phyloP scores from a whole-genome alignment of 2,797 vertebrate genomes.

The Myotis vivesi region DNA sequence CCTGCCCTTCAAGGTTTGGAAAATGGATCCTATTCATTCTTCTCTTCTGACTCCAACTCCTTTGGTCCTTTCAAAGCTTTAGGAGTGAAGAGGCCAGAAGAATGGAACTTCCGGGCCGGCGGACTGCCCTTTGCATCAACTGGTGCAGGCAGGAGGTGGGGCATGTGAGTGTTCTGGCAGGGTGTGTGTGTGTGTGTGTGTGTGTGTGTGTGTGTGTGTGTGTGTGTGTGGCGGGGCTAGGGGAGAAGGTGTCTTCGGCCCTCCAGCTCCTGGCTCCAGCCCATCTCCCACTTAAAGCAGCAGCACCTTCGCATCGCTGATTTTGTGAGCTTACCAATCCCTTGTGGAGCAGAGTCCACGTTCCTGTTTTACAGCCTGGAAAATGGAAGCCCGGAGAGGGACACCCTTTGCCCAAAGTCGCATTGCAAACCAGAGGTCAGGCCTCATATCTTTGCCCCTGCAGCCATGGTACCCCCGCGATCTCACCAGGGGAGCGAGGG shows the following conservation, averaged over 20 bases:
- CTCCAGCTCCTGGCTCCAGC: not conserved
- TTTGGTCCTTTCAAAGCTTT: not conserved
- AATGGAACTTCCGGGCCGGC: not conserved
- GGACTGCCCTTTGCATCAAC: not conserved
- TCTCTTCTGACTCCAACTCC: not conserved
- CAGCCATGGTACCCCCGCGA: fast-evolving
- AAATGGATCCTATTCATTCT: not conserved
- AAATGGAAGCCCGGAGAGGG: not conserved
- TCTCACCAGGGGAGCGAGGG: fast-evolving
- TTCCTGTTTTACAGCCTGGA: not conserved
- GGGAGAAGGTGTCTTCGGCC: not conserved
- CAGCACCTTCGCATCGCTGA: not conserved
- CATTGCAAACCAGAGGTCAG: not conserved
- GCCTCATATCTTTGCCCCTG: not conserved
- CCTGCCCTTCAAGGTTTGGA: not conserved
- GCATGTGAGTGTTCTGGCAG: not conserved
- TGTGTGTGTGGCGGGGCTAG: no score
- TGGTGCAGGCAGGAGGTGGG: not conserved
- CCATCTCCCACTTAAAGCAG: not conserved
- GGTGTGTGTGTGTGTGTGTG: not conserved
- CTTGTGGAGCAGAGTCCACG: not conserved
- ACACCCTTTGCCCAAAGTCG: not conserved
- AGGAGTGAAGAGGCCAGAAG: not conserved
- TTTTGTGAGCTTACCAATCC: not conserved
- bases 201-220: not conserved